Percentiles rank a stretch among this genome's conserved stretches.
These are phyloP conservation scores for Steatornis caripensis DNA, from an alignment of 2,113 vertebrate genomes.

Conservation along the genomic window DNA sequence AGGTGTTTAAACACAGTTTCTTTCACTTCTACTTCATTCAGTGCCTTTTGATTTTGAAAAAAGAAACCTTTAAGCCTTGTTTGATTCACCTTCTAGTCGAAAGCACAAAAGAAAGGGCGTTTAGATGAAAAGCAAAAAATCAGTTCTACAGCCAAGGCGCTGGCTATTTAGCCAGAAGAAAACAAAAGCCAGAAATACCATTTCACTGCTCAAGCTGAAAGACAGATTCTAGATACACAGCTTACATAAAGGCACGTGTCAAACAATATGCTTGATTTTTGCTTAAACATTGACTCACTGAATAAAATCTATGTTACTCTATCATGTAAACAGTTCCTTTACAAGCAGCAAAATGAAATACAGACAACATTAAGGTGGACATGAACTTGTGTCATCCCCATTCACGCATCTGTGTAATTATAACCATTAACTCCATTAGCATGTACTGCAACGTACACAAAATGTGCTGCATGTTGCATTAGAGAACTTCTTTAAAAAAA, in stretches of 20 bases:
- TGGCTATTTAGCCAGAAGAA: not conserved
- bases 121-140: not conserved
- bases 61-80: not conserved
- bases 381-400: not conserved
- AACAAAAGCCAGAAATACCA: conserved; percentile 6
- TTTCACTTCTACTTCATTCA: not conserved
- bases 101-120: not conserved
- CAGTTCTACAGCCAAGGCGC: not conserved
- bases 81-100: not conserved
- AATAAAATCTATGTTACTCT: not conserved
- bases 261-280: conserved; percentile 20
- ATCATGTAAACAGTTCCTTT: not conserved
- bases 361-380: not conserved
- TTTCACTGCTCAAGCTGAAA: not conserved
- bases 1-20: not conserved
- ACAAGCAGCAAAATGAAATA: conserved; percentile 9
- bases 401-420: not conserved
- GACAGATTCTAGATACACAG: not conserved
- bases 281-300: not conserved
- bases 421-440: not conserved
- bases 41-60: not conserved
- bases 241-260: conserved; percentile 28
- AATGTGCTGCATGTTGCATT: not conserved
- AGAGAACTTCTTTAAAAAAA: not conserved
- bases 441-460: not conserved